Percentiles rank a stretch among this genome's conserved stretches.
These are phyloP conservation scores for Aspidapion aeneum DNA, from an alignment of 2,888 invertebrate species.

Conservation along the genomic window DNA sequence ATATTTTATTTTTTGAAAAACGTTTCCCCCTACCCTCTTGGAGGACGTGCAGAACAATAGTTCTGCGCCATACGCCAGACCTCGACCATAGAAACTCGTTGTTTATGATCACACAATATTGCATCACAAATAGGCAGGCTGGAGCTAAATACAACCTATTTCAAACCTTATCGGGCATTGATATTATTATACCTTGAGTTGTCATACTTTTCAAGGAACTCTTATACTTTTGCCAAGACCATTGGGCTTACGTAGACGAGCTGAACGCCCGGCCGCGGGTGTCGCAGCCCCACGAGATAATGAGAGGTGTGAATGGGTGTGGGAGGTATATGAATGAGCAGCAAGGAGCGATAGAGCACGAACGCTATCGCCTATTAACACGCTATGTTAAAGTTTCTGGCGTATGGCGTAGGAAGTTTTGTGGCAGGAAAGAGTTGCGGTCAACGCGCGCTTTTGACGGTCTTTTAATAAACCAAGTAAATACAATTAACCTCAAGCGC, in stretches of 20 bases:
- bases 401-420: too few relatives aligned
- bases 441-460: neutral
- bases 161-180: too few relatives aligned
- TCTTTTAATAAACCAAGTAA: neutral
- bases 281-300: neutral
- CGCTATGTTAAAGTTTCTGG: neutral
- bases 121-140: too few relatives aligned
- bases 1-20: too few relatives aligned
- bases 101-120: too few relatives aligned
- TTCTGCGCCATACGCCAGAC: too few relatives aligned
- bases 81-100: too few relatives aligned
- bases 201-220: neutral
- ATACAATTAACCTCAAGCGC: too few relatives aligned
- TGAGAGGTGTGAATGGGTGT: neutral
- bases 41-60: too few relatives aligned
- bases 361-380: neutral
- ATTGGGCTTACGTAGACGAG: neutral
- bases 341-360: too few relatives aligned
- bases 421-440: neutral
- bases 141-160: too few relatives aligned
- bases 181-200: neutral
- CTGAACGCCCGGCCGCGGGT: neutral
- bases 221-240: neutral
- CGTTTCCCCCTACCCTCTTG: too few relatives aligned
- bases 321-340: neutral